Conservation (phyloP, 1,140 invertebrate species). For the Brachionus plicatilis region DNA sequence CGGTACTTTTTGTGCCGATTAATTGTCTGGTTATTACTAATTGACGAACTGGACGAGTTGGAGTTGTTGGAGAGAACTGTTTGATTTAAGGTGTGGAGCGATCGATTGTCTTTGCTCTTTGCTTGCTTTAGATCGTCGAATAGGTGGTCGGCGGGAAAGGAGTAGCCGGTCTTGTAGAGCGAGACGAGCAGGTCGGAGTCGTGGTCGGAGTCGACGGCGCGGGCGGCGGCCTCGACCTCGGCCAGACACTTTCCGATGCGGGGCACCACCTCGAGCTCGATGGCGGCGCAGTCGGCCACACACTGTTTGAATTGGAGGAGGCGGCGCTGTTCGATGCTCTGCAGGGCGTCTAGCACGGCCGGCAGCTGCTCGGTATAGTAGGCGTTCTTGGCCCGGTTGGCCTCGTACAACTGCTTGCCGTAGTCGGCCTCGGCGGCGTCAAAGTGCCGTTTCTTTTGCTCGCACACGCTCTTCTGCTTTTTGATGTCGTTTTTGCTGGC, state of each 20-base stretch:
- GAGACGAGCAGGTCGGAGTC: neutral
- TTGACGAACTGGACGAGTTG: neutral
- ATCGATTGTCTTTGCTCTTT: neutral
- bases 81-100: neutral
- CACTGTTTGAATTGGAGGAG: neutral
- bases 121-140: neutral
- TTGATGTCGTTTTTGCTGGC: slow-evolving; percentile 35
- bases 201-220: neutral
- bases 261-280: slow-evolving; percentile 25
- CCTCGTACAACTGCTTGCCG: slow-evolving; percentile 28
- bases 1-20: slow-evolving; percentile 29
- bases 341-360: neutral
- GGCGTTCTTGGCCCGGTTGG: neutral
- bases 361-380: slow-evolving; percentile 24
- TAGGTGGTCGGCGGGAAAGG: neutral
- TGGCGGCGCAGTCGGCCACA: neutral
- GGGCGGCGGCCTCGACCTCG: neutral
- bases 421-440: slow-evolving; percentile 2
- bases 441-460: slow-evolving; percentile 15
- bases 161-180: slow-evolving; percentile 26
- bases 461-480: neutral
- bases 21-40: neutral
- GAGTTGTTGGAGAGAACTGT: neutral
- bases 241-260: neutral
- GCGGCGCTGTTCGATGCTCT: slow-evolving; percentile 6